Percentiles rank a stretch among this genome's conserved stretches.
Conservation (phyloP, 2,888 invertebrate genomes). For the Cryptocheilus praepositus region DNA sequence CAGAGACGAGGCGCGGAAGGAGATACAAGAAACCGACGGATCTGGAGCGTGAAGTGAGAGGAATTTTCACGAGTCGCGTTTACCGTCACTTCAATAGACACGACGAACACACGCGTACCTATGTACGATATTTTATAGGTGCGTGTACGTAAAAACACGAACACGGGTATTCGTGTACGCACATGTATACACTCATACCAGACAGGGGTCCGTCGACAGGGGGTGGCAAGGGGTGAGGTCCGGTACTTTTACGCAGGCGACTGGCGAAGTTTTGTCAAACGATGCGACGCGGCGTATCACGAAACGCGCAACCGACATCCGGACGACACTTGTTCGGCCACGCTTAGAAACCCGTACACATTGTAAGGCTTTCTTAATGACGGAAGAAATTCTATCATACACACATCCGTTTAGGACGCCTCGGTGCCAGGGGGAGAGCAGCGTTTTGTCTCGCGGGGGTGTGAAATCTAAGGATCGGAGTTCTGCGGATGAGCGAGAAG, state of each 20-base stretch:
- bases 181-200: neutral
- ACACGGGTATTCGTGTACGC: neutral
- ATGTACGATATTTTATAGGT: neutral
- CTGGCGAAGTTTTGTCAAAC: constrained; percentile 51
- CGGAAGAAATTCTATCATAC: constrained; percentile 74
- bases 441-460: constrained; percentile 64
- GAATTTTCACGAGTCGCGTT: constrained; percentile 62
- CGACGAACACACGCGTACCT: constrained; percentile 33
- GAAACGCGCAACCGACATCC: constrained; percentile 3
- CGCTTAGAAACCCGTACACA: constrained; percentile 65
- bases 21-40: constrained; percentile 58
- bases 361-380: constrained; percentile 74
- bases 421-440: constrained; percentile 53
- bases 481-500: no score
- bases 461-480: constrained; percentile 62
- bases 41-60: constrained; percentile 63
- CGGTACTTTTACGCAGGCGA: constrained; percentile 45
- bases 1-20: constrained; percentile 30
- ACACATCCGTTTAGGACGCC: constrained; percentile 72
- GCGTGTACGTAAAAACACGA: neutral
- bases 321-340: constrained; percentile 55
- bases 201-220: constrained; percentile 5
- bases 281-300: constrained; percentile 13
- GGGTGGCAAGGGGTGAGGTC: constrained; percentile 26
- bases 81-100: constrained; percentile 68